Evolutionary conservation across 2,888 invertebrate genomes (phyloP).

Genomic region (Choristoneura rosaceana): DNA sequence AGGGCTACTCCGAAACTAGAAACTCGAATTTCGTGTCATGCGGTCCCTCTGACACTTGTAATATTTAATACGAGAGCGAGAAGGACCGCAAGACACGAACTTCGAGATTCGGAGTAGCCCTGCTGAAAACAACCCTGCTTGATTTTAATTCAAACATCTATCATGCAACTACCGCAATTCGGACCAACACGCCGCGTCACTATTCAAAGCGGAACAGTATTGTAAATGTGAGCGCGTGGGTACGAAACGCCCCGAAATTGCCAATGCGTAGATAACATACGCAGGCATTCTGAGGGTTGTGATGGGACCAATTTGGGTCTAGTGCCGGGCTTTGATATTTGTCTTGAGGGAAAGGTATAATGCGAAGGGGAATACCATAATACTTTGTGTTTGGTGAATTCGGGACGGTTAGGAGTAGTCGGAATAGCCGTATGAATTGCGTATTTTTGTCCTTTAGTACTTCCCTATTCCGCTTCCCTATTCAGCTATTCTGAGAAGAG

Average conservation of each 20-base stretch:
- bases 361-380: neutral
- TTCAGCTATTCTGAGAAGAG: too few species aligned
- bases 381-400: neutral
- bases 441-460: neutral
- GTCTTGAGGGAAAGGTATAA: conserved; percentile 17
- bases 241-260: conserved; percentile 5
- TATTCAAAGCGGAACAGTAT: conserved; percentile 9
- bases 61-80: too few species aligned
- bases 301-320: conserved; percentile 16
- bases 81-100: too few species aligned
- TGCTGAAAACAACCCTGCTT: neutral
- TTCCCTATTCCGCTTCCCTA: too few species aligned
- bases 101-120: too few species aligned
- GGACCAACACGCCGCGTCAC: neutral
- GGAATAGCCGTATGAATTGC: neutral
- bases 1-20: too few species aligned
- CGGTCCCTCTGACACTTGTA: too few species aligned
- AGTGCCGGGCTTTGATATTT: conserved; percentile 19
- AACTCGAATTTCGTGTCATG: too few species aligned
- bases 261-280: conserved; percentile 17
- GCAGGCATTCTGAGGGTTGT: conserved; percentile 23
- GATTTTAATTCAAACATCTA: neutral
- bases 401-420: neutral
- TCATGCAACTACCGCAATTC: conserved; percentile 6
- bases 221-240: conserved; percentile 18